Conservation (phyloP, 2,888 invertebrate species). For the Ptychoptera contaminata region DNA sequence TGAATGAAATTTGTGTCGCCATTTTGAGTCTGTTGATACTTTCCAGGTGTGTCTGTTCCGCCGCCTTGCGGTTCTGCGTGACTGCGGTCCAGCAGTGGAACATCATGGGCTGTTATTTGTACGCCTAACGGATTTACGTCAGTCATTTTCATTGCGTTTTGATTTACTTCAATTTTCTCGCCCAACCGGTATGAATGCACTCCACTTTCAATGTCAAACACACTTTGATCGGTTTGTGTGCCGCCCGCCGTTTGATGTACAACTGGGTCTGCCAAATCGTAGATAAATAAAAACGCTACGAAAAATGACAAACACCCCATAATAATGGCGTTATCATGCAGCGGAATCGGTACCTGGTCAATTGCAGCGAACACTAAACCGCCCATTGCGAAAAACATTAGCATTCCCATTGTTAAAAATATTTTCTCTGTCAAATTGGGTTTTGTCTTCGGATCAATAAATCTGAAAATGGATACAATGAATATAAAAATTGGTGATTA, state of each 20-base stretch:
- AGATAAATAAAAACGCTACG: slow-evolving; percentile 12
- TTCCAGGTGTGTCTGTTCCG: not conserved
- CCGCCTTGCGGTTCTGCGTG: not conserved
- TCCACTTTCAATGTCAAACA: not conserved
- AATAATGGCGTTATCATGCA: slow-evolving; percentile 15
- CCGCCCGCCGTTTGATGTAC: slow-evolving; percentile 5
- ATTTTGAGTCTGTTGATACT: not conserved
- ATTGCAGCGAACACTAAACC: slow-evolving; percentile 13
- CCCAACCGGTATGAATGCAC: not conserved
- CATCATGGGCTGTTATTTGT: slow-evolving; percentile 8
- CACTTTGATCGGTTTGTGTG: slow-evolving; percentile 13
- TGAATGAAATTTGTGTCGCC: slow-evolving; percentile 10
- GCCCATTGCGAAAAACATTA: slow-evolving; percentile 14
- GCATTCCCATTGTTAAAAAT: slow-evolving; percentile 13
- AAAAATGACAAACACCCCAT: slow-evolving; percentile 14
- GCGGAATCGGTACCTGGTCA: slow-evolving; percentile 13
- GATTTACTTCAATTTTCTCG: not conserved
- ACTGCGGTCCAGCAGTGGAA: not conserved
- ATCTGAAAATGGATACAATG: slow-evolving; percentile 8
- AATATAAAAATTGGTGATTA: too few species aligned
- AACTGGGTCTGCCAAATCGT: slow-evolving; percentile 14
- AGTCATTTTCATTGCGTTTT: not conserved
- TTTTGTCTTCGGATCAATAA: slow-evolving; percentile 12
- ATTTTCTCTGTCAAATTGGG: slow-evolving; percentile 14
- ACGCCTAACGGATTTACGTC: not conserved